phyloP scores from a whole-genome alignment of 1,140 invertebrate species.

The Patella vulgata region DNA sequence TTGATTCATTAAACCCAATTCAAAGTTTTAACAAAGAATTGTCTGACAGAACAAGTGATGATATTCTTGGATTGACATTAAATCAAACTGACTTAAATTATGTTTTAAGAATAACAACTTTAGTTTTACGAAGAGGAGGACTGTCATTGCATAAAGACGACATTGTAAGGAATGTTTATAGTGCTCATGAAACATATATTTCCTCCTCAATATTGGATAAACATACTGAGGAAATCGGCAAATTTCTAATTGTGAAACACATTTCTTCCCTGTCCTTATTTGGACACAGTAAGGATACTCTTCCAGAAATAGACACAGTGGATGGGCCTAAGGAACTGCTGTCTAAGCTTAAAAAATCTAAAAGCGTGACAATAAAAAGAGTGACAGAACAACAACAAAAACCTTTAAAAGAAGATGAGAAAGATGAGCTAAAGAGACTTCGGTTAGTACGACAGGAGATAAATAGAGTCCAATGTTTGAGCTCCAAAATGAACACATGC shows the following conservation, averaged over 20 bases:
- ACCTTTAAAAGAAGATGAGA: slow-evolving; percentile 7
- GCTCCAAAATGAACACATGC: slow-evolving; percentile 22
- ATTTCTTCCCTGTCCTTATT: background rate
- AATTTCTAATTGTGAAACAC: slow-evolving; percentile 13
- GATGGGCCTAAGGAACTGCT: slow-evolving; percentile 14
- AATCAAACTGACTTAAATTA: too few species aligned
- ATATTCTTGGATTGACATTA: too few species aligned
- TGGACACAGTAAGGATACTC: slow-evolving; percentile 1
- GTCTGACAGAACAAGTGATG: too few species aligned
- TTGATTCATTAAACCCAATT: too few species aligned
- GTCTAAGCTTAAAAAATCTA: slow-evolving; percentile 10
- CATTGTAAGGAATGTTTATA: too few species aligned
- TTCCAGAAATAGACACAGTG: slow-evolving; percentile 11
- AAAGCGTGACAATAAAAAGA: slow-evolving; percentile 21
- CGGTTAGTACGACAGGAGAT: slow-evolving; percentile 9
- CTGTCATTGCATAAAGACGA: too few species aligned
- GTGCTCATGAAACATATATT: too few species aligned
- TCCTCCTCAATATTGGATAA: too few species aligned
- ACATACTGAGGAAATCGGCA: too few species aligned
- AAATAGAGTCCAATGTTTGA: slow-evolving; percentile 12
- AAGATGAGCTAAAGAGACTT: slow-evolving; percentile 11
- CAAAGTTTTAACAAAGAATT: too few species aligned
- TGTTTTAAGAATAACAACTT: too few species aligned
- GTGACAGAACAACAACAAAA: background rate
- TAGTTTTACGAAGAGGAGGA: too few species aligned